Conservation (phyloP, 2,113 vertebrate genomes). For the Anseranas semipalmata region DNA sequence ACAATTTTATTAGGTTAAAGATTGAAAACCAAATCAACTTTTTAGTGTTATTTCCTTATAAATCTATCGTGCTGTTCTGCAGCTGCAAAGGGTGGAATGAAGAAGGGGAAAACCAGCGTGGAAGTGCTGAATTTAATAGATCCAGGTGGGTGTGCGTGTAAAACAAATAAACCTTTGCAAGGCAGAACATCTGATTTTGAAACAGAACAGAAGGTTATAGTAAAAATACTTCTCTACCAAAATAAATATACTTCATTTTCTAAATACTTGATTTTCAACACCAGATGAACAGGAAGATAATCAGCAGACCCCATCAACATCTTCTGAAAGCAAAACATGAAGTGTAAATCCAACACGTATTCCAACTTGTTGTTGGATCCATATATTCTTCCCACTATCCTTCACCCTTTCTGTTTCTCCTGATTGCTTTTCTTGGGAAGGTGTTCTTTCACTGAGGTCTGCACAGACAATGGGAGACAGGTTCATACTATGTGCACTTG, state of each 20-base stretch:
- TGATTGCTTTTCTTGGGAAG: not conserved
- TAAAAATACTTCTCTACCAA: not conserved
- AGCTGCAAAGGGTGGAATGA: conserved; percentile 3
- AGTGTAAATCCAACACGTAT: not conserved
- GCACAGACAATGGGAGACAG: accelerated
- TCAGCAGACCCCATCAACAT: not conserved
- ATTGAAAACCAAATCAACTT: not conserved
- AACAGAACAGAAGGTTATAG: not conserved
- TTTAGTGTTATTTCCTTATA: not conserved
- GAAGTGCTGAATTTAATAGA: not conserved
- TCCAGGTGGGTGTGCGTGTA: accelerated
- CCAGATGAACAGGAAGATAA: not conserved
- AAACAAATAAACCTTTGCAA: conserved; percentile 16
- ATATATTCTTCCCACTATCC: not conserved
- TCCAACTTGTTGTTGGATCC: not conserved
- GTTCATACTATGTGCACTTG: accelerated
- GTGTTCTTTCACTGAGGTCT: not conserved
- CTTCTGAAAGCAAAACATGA: not conserved
- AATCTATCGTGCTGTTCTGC: conserved; percentile 17
- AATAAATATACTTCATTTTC: not conserved
- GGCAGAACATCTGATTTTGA: not conserved
- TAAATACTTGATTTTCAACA: not conserved
- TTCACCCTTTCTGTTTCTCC: not conserved
- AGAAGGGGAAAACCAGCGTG: not conserved
- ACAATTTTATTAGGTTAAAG: not conserved